Conservation (phyloP, 2,888 invertebrate genomes). For the Drosophila mimetica region DNA sequence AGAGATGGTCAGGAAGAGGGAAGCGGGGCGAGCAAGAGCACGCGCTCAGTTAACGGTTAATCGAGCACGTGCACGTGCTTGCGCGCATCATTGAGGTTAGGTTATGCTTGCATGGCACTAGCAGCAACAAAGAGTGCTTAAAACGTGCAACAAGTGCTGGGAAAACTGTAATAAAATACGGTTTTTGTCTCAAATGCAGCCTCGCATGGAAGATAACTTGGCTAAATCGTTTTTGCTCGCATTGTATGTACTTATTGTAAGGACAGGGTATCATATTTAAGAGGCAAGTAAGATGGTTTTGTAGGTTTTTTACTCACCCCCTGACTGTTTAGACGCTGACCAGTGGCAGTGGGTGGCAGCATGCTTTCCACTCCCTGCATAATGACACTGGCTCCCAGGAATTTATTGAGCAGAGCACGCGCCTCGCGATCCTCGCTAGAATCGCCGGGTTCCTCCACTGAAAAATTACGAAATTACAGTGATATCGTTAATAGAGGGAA, state of each 20-base stretch:
- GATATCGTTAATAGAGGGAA: too few relatives aligned
- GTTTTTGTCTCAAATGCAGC: not conserved
- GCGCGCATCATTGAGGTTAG: constrained; percentile 29
- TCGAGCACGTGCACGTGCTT: constrained; percentile 25
- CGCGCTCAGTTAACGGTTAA: constrained; percentile 43
- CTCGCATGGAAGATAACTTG: not conserved
- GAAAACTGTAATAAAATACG: constrained; percentile 2
- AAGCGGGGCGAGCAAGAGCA: constrained; percentile 13
- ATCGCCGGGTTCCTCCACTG: constrained; percentile 88
- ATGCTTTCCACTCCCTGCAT: constrained; percentile 90
- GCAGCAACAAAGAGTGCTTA: constrained; percentile 2
- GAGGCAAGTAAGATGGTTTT: not conserved
- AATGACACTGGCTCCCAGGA: constrained; percentile 92
- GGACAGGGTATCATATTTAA: too few relatives aligned
- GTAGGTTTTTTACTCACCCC: constrained; percentile 69
- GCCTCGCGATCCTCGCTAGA: constrained; percentile 89
- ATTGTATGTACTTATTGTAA: too few relatives aligned
- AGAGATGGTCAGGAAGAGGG: not conserved
- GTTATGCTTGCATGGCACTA: constrained; percentile 14
- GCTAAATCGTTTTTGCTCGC: not conserved
- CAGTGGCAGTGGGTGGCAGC: constrained; percentile 65
- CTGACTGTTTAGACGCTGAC: constrained; percentile 76
- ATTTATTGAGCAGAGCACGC: constrained; percentile 91
- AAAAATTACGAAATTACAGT: not conserved
- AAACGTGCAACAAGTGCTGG: constrained; percentile 11